Percentiles rank a stretch among this genome's conserved stretches.
Conservation (phyloP, 2,113 vertebrate species). For the Caretta caretta region DNA sequence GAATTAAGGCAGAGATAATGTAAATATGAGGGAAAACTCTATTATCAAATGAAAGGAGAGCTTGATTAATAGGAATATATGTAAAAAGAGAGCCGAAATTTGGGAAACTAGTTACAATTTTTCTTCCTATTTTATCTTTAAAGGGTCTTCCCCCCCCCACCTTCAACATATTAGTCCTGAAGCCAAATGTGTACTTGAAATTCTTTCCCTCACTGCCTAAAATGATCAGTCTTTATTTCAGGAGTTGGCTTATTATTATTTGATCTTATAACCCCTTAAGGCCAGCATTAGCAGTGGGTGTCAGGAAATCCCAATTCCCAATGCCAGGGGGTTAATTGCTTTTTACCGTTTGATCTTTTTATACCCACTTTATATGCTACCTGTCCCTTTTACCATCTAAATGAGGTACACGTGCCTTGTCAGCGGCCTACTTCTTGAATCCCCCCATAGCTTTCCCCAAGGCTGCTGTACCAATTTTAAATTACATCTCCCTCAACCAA, state of each 20-base stretch:
- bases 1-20: background rate
- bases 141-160: background rate
- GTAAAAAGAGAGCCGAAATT: constrained; percentile 19
- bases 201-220: constrained; percentile 23
- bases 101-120: constrained; percentile 32
- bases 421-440: constrained; percentile 51
- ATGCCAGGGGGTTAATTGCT: constrained; percentile 73
- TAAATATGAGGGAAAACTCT: background rate
- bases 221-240: constrained; percentile 58
- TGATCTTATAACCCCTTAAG: constrained; percentile 66
- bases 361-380: constrained; percentile 42
- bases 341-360: constrained; percentile 70
- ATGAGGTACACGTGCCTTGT: constrained; percentile 12
- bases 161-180: background rate
- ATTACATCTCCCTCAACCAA: constrained; percentile 15
- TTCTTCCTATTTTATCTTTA: background rate
- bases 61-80: background rate
- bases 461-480: constrained; percentile 5
- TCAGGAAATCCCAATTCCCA: constrained; percentile 71
- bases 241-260: constrained; percentile 55
- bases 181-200: constrained; percentile 35
- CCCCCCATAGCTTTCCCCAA: constrained; percentile 40
- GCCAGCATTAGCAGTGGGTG: constrained; percentile 55
- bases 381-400: constrained; percentile 44
- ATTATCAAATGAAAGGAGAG: background rate